phyloP scores from a whole-genome alignment of 2,888 invertebrate genomes.

The Caenorhabditis sp. region DNA sequence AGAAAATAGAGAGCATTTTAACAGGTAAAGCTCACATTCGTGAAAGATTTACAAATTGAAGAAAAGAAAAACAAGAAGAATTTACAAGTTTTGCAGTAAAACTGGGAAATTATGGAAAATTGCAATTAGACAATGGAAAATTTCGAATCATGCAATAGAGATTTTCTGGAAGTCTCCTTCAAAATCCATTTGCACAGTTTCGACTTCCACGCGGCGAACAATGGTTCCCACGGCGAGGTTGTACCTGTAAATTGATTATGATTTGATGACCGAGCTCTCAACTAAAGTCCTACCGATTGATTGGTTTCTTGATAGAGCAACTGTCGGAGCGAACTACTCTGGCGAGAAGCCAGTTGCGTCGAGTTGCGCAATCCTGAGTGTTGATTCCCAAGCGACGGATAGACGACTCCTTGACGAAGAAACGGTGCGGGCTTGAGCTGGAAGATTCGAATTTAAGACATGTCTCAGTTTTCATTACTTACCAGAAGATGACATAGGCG shows the following conservation, averaged over 20 bases:
- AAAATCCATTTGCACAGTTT: conserved; percentile 69
- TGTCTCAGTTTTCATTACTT: neutral
- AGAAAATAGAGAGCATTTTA: conserved; percentile 2
- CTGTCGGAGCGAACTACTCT: conserved; percentile 75
- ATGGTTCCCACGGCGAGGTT: conserved; percentile 79
- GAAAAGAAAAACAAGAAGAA: neutral
- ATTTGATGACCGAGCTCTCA: neutral
- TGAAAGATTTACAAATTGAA: conserved; percentile 22
- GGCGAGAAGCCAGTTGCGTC: conserved; percentile 79
- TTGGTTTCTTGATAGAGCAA: conserved; percentile 80
- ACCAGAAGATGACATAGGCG: conserved; percentile 80
- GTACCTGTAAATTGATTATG: conserved; percentile 71
- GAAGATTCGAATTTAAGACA: neutral
- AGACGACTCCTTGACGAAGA: conserved; percentile 81
- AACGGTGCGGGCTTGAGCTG: conserved; percentile 73
- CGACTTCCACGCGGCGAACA: conserved; percentile 81
- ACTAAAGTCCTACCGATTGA: conserved; percentile 74
- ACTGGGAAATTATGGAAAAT: neutral
- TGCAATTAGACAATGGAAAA: neutral
- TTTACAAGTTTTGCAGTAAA: conserved; percentile 9
- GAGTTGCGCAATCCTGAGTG: conserved; percentile 46
- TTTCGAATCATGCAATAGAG: conserved; percentile 35
- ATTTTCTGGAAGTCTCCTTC: conserved; percentile 39
- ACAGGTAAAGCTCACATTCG: conserved; percentile 42
- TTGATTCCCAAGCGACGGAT: conserved; percentile 74